Percentiles rank a stretch among this genome's conserved stretches.
These are phyloP conservation scores for Harmothoe impar DNA, from an alignment of 2,888 invertebrate species.

Conservation along the genomic window DNA sequence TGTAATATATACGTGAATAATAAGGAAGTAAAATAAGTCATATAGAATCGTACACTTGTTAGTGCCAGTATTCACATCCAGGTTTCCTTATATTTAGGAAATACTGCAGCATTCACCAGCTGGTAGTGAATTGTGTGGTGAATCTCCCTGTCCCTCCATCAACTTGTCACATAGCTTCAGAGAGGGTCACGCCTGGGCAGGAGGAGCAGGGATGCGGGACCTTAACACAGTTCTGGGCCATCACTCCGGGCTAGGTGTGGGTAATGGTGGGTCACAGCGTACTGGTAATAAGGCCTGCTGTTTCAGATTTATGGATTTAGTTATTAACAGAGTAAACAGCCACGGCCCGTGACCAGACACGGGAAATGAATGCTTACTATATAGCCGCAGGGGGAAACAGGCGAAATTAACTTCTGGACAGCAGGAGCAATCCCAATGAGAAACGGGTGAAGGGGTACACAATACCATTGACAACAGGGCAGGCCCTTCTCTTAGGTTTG, in stretches of 20 bases:
- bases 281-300: slow-evolving; percentile 7
- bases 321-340: neutral
- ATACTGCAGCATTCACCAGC: neutral
- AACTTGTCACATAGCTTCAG: neutral
- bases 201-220: neutral
- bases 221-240: neutral
- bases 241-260: neutral
- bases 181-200: neutral
- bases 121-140: neutral
- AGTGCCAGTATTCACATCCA: too few relatives aligned
- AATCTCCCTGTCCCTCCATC: neutral
- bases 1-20: too few relatives aligned
- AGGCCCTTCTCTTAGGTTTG: too few relatives aligned
- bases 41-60: too few relatives aligned
- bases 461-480: too few relatives aligned
- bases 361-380: too few relatives aligned
- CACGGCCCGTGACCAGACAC: neutral
- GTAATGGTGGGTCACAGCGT: neutral
- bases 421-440: too few relatives aligned
- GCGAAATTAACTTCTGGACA: too few relatives aligned
- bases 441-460: too few relatives aligned
- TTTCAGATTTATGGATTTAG: neutral
- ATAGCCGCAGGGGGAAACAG: too few relatives aligned
- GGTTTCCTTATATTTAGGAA: too few relatives aligned
- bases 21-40: too few relatives aligned